A percentile compares a stretch with the other conserved stretches of the same genome.
These are phyloP conservation scores for Hemichromis elongatus DNA, from an alignment of 2,113 vertebrate genomes.

Conservation along the genomic window DNA sequence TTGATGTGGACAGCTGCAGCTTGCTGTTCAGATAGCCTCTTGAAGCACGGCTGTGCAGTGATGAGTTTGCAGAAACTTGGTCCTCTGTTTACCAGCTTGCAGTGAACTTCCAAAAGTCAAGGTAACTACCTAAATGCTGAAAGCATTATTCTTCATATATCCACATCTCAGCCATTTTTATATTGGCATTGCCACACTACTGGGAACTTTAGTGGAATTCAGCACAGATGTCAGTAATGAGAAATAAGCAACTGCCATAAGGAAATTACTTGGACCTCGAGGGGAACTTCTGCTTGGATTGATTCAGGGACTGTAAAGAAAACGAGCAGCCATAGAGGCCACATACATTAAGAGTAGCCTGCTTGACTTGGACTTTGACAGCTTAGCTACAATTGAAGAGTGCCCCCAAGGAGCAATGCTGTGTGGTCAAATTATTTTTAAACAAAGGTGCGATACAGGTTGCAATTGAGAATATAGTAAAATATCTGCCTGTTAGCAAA, in stretches of 20 bases:
- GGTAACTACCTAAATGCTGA: not conserved
- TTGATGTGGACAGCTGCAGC: not conserved
- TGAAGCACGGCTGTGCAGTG: not conserved
- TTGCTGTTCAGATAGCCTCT: not conserved
- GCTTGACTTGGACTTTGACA: not conserved
- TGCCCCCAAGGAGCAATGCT: not conserved
- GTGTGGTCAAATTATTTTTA: not conserved
- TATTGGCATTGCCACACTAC: not conserved
- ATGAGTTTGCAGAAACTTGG: not conserved
- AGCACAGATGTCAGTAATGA: slow-evolving; percentile 1
- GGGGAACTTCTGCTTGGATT: not conserved
- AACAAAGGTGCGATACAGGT: not conserved
- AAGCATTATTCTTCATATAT: not conserved
- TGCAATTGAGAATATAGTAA: not conserved
- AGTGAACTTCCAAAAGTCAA: not conserved
- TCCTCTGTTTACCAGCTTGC: not conserved
- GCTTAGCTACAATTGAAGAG: not conserved
- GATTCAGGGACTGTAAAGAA: not conserved
- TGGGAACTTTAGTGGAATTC: not conserved
- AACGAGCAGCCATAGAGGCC: not conserved
- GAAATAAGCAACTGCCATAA: not conserved
- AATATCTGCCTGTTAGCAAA: not conserved
- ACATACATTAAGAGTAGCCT: not conserved
- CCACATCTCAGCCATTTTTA: not conserved
- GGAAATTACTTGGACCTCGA: not conserved